Conservation (phyloP, 2,888 invertebrate species). For the Conomelus anceps region DNA sequence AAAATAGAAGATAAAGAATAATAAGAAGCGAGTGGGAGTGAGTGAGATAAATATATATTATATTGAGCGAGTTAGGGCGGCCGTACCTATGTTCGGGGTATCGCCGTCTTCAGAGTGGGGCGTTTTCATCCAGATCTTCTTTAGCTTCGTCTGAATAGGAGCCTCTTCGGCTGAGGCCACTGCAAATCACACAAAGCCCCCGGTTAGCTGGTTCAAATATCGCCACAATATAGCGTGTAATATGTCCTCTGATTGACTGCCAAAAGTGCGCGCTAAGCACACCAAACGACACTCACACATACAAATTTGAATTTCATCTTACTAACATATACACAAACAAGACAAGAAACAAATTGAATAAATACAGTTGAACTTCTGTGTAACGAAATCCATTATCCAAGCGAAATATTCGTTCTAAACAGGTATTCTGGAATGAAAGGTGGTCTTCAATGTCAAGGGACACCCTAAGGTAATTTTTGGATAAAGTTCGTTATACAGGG, state of each 20-base stretch:
- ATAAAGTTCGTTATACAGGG: no score
- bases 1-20: neutral
- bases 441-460: no score
- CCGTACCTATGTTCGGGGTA: slow-evolving; percentile 5
- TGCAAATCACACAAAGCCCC: neutral
- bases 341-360: no score
- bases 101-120: slow-evolving; percentile 6
- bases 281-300: no score
- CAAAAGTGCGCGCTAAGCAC: neutral
- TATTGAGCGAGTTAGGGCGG: neutral
- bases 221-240: neutral
- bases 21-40: neutral
- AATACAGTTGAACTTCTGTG: no score
- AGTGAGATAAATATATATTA: neutral
- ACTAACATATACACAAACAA: no score
- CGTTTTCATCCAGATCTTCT: neutral
- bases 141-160: slow-evolving; percentile 1
- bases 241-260: neutral
- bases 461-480: no score
- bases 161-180: neutral
- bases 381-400: no score
- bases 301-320: no score
- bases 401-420: no score
- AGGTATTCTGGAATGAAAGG: no score
- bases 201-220: neutral